Base-by-base conservation (phyloP, 2,113 vertebrate genomes). In the Cercocebus atys region DNA sequence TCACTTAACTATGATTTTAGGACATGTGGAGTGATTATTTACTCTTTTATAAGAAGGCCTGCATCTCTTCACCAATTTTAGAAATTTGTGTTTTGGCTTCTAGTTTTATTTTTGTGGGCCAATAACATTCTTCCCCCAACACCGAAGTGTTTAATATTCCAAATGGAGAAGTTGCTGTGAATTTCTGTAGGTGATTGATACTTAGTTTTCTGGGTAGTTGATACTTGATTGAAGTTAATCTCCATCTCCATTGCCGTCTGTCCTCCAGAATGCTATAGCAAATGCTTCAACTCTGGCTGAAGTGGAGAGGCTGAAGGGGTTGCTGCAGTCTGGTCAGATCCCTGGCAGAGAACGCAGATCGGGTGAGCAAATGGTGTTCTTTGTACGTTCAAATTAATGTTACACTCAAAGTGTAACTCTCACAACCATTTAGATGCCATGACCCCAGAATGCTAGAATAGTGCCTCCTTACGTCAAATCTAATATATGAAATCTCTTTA, bases 281-380 rank as follows among this genome's bases (percentile, higher is more conserved):
- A 99, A 99, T 2, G 99, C 99, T 0, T 99, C 99, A 0, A 99
- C 99, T 0, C 75, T 99, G 98, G 99, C 99, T 0, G 99, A 99
- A 97, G 99, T 99, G 97, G 99, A 99, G 97, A 97, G 99, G 93
- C 98, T 99, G 92, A 99, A 99, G 35, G 99, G 99, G 2, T 98
- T 99, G 97, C 98, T 99, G 47, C 99, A 99, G 98, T 99, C 99
- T 0, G 99, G 99, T 1, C 99, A 99, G 98, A 99, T 99, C 80
- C 99, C 99, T 0, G 99, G 99, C 83, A 98, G 99, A 85, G 99
- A 99, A 11, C 98, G 98, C 35, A 98, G 99, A 99, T 86, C 99
- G 99, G 99, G 99, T 99, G 55, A 97, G 38, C 45, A 23, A 6
- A 0, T 3, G 18, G 2, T 4, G 3, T 16, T 79, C 64, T 59